Conservation (phyloP, 2,113 vertebrate genomes). For the Odocoileus hemionus region DNA sequence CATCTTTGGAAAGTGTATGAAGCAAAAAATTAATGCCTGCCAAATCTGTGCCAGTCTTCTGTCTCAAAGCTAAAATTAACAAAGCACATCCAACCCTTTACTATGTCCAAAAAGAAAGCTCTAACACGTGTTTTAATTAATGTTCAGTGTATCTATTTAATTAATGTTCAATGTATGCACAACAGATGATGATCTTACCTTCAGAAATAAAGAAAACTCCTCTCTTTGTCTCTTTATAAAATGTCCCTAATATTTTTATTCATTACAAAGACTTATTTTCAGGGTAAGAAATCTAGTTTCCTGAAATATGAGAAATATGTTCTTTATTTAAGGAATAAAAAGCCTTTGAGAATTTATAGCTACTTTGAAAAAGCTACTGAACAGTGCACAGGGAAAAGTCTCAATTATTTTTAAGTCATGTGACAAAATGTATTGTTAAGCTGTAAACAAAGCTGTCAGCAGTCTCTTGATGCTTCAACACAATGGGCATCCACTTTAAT, state of each 20-base stretch:
- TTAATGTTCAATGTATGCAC: conserved; percentile 38
- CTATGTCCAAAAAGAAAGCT: conserved; percentile 3
- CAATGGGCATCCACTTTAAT: neutral
- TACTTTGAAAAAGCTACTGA: conserved; percentile 47
- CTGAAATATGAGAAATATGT: conserved; percentile 26
- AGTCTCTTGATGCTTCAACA: neutral
- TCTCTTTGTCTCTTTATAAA: conserved; percentile 48
- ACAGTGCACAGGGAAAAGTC: conserved; percentile 3
- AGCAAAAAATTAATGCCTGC: conserved; percentile 52
- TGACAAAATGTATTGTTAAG: conserved; percentile 33
- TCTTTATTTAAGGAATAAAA: conserved; percentile 42
- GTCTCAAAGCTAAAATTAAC: conserved; percentile 37
- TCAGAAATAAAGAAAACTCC: conserved; percentile 55
- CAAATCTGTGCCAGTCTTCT: conserved; percentile 5
- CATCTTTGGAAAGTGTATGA: conserved; percentile 29
- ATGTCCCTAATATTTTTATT: conserved; percentile 43
- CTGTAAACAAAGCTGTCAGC: neutral
- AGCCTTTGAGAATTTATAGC: conserved; percentile 5
- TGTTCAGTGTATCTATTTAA: conserved; percentile 49
- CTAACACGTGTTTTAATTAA: conserved; percentile 51
- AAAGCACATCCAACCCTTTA: neutral
- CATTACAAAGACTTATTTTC: conserved; percentile 15
- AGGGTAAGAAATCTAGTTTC: conserved; percentile 28
- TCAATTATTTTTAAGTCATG: conserved; percentile 38
- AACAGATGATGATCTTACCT: conserved; percentile 42